These are phyloP conservation scores for Drosophila niveifrons DNA, from an alignment of 2,888 invertebrate species.

Conservation along the genomic window DNA sequence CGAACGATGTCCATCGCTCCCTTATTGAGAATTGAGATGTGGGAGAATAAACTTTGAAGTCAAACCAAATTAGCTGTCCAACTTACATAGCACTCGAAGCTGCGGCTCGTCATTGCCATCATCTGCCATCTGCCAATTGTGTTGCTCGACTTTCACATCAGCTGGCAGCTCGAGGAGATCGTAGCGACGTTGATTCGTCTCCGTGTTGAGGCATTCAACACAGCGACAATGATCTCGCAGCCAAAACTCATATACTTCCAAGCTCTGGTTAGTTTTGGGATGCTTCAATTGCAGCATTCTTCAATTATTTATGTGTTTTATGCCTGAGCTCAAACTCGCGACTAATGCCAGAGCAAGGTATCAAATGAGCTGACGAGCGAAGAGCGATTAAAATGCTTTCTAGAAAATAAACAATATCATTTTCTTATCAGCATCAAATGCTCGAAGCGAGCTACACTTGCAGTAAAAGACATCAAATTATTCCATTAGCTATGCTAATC, in stretches of 20 bases:
- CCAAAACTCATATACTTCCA: constrained; percentile 81
- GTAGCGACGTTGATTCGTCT: constrained; percentile 87
- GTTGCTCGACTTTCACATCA: constrained; percentile 84
- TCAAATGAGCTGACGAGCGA: constrained; percentile 20
- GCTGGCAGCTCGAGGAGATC: constrained; percentile 87
- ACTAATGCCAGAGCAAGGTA: constrained; percentile 9
- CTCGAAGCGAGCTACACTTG: neutral
- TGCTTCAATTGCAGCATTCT: constrained; percentile 71
- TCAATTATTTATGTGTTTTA: neutral
- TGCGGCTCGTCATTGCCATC: constrained; percentile 64
- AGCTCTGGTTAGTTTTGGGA: constrained; percentile 48
- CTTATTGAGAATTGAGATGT: constrained; percentile 17
- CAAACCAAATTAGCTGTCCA: neutral
- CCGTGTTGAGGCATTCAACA: constrained; percentile 87
- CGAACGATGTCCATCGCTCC: constrained; percentile 63
- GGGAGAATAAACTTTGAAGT: neutral
- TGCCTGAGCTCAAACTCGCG: neutral
- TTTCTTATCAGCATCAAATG: constrained; percentile 42
- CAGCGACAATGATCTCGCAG: constrained; percentile 87
- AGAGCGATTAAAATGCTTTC: constrained; percentile 11
- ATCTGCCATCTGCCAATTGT: constrained; percentile 72
- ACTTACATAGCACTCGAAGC: constrained; percentile 87
- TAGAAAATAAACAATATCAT: neutral
- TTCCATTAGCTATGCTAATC: neutral
- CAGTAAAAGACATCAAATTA: neutral